Evolutionary conservation across 2,113 vertebrate species (phyloP).

Genomic region (Amazona guildingii): DNA sequence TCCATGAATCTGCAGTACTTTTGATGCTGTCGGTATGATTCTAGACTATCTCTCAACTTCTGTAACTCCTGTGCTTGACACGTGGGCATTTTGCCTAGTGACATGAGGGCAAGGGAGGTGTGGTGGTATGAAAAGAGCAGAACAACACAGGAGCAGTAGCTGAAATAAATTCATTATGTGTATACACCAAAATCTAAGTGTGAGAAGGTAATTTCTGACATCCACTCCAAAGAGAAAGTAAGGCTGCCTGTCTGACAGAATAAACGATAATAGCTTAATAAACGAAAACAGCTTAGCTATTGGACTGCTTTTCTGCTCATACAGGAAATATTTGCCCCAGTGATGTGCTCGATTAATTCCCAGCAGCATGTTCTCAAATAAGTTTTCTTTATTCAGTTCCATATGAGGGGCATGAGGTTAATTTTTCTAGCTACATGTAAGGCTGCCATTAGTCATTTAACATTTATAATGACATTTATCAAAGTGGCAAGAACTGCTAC

Average conservation of each 20-base stretch:
- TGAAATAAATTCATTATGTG: not conserved
- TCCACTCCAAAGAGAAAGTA: not conserved
- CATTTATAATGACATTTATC: conserved; percentile 18
- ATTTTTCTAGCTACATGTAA: not conserved
- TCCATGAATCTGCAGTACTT: not conserved
- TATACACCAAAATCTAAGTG: not conserved
- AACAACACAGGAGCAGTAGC: not conserved
- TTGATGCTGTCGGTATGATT: not conserved
- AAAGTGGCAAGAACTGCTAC: not conserved
- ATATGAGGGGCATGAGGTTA: not conserved
- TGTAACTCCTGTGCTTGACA: not conserved
- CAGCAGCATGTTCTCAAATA: not conserved
- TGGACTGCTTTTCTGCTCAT: fast-evolving
- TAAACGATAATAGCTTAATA: not conserved
- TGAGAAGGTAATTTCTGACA: not conserved
- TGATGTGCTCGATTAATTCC: not conserved
- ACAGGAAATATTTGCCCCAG: not conserved
- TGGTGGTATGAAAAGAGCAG: not conserved
- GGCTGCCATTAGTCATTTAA: not conserved
- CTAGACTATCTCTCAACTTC: not conserved
- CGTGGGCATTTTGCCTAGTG: not conserved
- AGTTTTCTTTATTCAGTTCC: not conserved
- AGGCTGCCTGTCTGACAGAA: not conserved
- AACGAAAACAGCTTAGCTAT: not conserved
- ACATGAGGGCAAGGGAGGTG: fast-evolving